Percentiles rank a stretch among this genome's conserved stretches.
phyloP scores from a whole-genome alignment of 2,797 vertebrate genomes.

The Eidolon dupreanum region DNA sequence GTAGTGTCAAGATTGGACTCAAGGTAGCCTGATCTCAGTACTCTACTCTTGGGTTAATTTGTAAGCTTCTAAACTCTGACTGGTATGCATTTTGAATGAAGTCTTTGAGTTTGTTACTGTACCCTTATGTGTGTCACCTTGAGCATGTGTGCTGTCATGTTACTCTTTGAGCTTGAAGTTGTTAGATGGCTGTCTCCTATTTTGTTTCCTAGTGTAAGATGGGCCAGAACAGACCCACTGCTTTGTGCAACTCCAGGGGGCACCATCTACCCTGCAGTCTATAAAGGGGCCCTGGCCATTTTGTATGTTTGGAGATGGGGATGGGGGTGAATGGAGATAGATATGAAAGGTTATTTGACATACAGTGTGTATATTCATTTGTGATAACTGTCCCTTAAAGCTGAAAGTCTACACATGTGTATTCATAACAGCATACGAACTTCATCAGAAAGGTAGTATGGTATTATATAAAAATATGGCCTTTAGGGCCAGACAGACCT shows the following conservation, averaged over 20 bases:
- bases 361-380: not conserved
- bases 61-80: not conserved
- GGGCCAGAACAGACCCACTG: not conserved
- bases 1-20: not conserved
- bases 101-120: not conserved
- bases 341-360: not conserved
- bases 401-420: not conserved
- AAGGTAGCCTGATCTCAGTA: not conserved
- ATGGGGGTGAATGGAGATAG: not conserved
- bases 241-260: not conserved
- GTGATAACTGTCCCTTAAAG: conserved; percentile 7
- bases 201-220: not conserved
- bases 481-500: not conserved
- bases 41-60: not conserved
- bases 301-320: not conserved
- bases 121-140: not conserved
- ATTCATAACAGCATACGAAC: conserved; percentile 8
- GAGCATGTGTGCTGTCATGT: not conserved
- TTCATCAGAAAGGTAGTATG: not conserved
- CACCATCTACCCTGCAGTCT: not conserved
- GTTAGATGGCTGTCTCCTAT: not conserved
- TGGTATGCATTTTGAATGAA: not conserved
- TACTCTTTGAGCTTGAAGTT: not conserved
- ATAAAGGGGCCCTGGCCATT: not conserved
- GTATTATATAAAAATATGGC: not conserved